Evolutionary conservation across 2,113 vertebrate genomes (phyloP), one percentile per base, ranked within the genome.

Genomic region (Talpa occidentalis): DNA sequence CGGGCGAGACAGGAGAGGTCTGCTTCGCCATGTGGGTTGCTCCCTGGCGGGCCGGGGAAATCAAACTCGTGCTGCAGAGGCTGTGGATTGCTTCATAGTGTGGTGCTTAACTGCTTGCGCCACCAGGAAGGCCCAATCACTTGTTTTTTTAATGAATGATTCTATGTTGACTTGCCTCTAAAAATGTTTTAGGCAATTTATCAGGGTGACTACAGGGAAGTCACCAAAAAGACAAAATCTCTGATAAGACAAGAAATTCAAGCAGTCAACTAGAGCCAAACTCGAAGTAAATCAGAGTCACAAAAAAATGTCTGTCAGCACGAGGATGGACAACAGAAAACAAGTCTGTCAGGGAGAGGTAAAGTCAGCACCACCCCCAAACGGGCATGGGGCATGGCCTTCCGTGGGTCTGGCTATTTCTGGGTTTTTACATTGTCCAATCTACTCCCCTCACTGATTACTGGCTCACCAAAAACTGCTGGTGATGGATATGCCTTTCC

Each of bases 171-270:
- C 22, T 80, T 96, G 24, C 83, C 42, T 87, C 49, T 76, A 14
- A 74, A 92, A 67, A 81, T 12, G 26, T 28, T 81, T 74, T 52
- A 81, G 73, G 32, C 21, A 77, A 15, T 44, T 35, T 42, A 35
- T 60, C 40, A 54, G 49, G 21, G 40, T 49, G 37, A 83, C 40
- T 32, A 54, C 6, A 77, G 32, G 91, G 69, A 95, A 92, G 62
- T 87, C n/a, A 76, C 19, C n/a, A 54, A 56, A 73, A 94, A 82
- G 59, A 86, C 30, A 74, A 79, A 4, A 56, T n/a, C 56, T 82
- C 6, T n/a, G 66, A 64, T 22, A 70, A 22, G 44, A 37, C 30
- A 54, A 11, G 70, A 88, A 86, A 72, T 67, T 44, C 17, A 76
- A 84, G 80, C 4, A 54, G 32, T 78, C 79, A 40, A 90, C 47